Percentiles rank a stretch among this genome's conserved stretches.
Conservation (phyloP, 2,797 vertebrate species). For the Gobio occitaniae region DNA sequence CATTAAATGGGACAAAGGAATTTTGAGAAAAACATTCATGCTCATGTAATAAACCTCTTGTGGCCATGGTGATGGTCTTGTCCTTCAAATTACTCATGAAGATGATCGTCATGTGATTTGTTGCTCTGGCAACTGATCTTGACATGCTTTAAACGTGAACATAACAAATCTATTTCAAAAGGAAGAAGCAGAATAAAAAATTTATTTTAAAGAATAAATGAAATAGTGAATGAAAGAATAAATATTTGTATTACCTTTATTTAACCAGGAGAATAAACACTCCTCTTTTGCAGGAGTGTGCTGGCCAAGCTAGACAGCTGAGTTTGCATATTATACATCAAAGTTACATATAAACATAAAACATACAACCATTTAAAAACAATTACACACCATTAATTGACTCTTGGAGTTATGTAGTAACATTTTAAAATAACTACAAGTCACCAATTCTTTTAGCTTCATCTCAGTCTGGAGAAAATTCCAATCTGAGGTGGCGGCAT, state of each 20-base stretch:
- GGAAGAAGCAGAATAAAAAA: background rate
- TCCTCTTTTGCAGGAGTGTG: too few species aligned
- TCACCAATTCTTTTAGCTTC: too few species aligned
- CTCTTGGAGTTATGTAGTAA: background rate
- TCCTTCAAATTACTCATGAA: conserved; percentile 48
- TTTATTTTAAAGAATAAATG: background rate
- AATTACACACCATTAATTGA: too few species aligned
- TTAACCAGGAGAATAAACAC: too few species aligned
- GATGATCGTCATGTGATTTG: conserved; percentile 32
- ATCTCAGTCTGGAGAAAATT: too few species aligned
- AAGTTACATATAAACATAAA: too few species aligned
- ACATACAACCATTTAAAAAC: too few species aligned
- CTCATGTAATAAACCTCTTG: conserved; percentile 12
- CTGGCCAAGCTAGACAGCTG: too few species aligned
- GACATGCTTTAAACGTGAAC: conserved; percentile 22
- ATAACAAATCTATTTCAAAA: background rate
- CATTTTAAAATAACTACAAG: background rate
- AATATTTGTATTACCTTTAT: too few species aligned
- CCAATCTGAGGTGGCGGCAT: too few species aligned
- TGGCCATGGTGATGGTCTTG: conserved; percentile 23
- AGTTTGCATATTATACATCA: too few species aligned
- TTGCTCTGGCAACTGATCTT: conserved; percentile 62
- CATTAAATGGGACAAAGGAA: background rate
- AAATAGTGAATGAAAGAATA: background rate
- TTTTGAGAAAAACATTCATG: background rate